These are phyloP conservation scores for Eulemur rubriventer DNA, from an alignment of 2,797 vertebrate genomes.

Conservation along the genomic window DNA sequence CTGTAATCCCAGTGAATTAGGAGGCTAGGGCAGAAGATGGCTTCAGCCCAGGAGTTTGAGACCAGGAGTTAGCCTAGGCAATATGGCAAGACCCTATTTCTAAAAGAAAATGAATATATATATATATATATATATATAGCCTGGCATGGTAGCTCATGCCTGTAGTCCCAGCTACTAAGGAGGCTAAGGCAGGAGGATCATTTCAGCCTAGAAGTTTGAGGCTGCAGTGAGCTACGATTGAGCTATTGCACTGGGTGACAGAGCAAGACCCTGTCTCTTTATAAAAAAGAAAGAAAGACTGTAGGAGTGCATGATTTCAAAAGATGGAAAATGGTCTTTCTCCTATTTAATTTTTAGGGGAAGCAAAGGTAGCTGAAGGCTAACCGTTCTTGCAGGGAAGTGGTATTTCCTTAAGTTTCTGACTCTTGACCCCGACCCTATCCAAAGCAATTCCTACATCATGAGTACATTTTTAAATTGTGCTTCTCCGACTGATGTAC, in stretches of 20 bases:
- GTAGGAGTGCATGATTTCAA: neutral
- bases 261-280: neutral
- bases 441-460: neutral
- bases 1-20: neutral
- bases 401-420: neutral
- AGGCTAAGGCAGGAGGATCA: neutral
- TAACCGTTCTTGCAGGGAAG: neutral
- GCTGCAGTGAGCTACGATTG: neutral
- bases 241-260: neutral
- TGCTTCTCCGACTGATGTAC: neutral
- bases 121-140: too few species aligned
- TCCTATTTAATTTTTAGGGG: neutral
- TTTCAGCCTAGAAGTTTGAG: neutral
- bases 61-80: neutral
- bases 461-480: neutral
- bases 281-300: neutral
- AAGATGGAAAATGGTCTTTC: neutral
- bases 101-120: neutral
- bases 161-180: neutral
- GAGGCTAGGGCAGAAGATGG: neutral
- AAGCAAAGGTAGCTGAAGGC: neutral
- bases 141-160: accelerated
- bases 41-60: neutral
- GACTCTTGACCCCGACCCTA: neutral
- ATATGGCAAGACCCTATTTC: neutral